A percentile compares a stretch with the other conserved stretches of the same genome.
Conservation (phyloP, 1,140 invertebrate species). For the Drosophila albomicans region DNA sequence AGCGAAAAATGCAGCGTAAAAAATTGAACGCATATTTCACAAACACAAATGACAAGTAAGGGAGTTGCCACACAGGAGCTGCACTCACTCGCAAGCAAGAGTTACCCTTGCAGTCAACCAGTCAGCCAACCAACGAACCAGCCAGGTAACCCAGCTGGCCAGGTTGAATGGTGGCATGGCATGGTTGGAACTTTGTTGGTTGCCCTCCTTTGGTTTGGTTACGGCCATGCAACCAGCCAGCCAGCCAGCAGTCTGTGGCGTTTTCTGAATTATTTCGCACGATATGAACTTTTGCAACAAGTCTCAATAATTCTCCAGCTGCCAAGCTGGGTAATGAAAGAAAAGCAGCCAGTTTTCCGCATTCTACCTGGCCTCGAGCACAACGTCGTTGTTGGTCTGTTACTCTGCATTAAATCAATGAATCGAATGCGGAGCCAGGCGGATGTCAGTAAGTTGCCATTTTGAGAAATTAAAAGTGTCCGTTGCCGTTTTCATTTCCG, state of each 20-base stretch:
- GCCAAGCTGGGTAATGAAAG: constrained; percentile 47
- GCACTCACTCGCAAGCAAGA: neutral
- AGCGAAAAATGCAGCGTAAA: constrained; percentile 78
- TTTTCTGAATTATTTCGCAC: constrained; percentile 75
- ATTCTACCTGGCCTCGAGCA: constrained; percentile 7
- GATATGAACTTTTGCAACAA: constrained; percentile 81
- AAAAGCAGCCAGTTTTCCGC: constrained; percentile 31
- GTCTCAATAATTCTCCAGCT: constrained; percentile 76
- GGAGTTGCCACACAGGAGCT: constrained; percentile 10
- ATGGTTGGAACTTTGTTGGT: neutral
- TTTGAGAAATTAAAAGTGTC: constrained; percentile 83
- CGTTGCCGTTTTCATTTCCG: constrained; percentile 80
- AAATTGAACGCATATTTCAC: constrained; percentile 82
- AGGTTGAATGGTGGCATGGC: constrained; percentile 29
- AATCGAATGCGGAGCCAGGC: constrained; percentile 63
- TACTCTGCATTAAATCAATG: constrained; percentile 79
- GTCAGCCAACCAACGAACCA: neutral
- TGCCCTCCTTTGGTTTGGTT: constrained; percentile 30
- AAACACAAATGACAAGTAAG: constrained; percentile 68
- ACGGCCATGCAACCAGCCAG: constrained; percentile 13
- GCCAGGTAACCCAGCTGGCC: constrained; percentile 25
- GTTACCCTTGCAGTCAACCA: constrained; percentile 13
- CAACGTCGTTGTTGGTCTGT: constrained; percentile 31
- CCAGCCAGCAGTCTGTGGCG: constrained; percentile 45
- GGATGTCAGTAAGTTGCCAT: constrained; percentile 79